Conservation (phyloP, 2,888 invertebrate genomes). For the Ceriagrion tenellum region DNA sequence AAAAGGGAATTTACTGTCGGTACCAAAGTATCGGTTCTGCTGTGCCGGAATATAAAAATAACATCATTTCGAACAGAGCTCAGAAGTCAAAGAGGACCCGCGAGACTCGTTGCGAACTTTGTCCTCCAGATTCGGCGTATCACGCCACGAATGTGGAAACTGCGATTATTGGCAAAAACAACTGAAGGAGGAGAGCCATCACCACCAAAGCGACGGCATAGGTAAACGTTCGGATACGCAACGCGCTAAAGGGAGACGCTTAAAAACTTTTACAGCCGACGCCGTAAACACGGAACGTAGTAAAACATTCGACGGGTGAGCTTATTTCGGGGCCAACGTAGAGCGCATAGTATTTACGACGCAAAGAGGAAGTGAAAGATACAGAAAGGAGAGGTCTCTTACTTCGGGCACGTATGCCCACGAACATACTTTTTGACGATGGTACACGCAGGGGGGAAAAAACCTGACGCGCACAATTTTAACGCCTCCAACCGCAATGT, state of each 20-base stretch:
- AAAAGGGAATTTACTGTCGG: background rate
- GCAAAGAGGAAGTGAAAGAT: background rate
- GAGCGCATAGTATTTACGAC: background rate
- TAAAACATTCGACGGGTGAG: background rate
- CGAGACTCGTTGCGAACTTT: background rate
- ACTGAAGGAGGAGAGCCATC: background rate
- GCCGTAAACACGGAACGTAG: background rate
- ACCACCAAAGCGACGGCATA: background rate
- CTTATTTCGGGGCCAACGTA: conserved; percentile 4
- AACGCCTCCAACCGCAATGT: background rate
- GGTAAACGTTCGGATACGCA: background rate
- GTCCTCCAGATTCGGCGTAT: background rate
- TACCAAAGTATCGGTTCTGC: background rate
- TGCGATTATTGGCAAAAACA: background rate
- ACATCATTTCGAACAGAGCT: background rate
- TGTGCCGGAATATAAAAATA: background rate
- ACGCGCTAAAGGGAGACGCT: background rate
- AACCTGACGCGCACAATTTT: background rate
- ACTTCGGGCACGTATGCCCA: background rate
- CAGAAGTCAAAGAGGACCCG: background rate
- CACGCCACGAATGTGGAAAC: background rate
- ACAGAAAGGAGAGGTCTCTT: background rate
- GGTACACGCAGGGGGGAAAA: background rate
- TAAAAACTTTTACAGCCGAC: background rate
- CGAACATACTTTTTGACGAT: background rate